Base-by-base conservation (phyloP, 2,113 vertebrate species). In the Silurus glanis region DNA sequence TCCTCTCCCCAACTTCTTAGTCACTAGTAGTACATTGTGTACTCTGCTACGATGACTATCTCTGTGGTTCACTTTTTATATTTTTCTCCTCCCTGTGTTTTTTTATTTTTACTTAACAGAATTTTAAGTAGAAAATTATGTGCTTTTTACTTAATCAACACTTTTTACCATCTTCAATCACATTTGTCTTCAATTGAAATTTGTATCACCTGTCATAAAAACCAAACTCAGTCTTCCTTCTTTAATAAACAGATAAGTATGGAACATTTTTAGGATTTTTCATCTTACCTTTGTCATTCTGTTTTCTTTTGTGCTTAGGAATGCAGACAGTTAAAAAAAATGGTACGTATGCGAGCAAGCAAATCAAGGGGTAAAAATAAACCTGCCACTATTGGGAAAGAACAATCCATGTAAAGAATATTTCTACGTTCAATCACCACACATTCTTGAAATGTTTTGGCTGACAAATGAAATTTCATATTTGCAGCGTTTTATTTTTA, bases 251-350 rank as follows among this genome's bases (percentile, higher is more conserved):
- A 37, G 37, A 37, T 37, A 37, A 37, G 37, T 37, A 37, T 37
- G 37, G 37, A 2, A 37, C 37, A 37, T 37, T 37, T 37, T 37
- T 37, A 37, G 37, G 37, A 37, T 16, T 14, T 25, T 56, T 53
- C 2, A 17, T 9, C 23, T 51, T 19, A 12, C 4, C 21, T 6
- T 47, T 19, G 61, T 28, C 28, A 10, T 37, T 8, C 16, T 51
- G 49, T 19, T 62, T 53, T 17, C 64, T 51, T 80, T 87, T 80
- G 64, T 19, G 23, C 25, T 80, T 17, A 53, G 45, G 45, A 84
- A 84, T 71, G 86, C 58, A 87, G 80, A 84, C 58, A 13, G 16
- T 66, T 45, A 53, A 47, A 56, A 66, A 45, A 23, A 6, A 17
- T 56, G 10, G 72, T 23, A 8, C 12, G 21, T 69, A 2, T 83